Conservation (phyloP, 1,140 invertebrate genomes). For the Steinernema khuongi region DNA sequence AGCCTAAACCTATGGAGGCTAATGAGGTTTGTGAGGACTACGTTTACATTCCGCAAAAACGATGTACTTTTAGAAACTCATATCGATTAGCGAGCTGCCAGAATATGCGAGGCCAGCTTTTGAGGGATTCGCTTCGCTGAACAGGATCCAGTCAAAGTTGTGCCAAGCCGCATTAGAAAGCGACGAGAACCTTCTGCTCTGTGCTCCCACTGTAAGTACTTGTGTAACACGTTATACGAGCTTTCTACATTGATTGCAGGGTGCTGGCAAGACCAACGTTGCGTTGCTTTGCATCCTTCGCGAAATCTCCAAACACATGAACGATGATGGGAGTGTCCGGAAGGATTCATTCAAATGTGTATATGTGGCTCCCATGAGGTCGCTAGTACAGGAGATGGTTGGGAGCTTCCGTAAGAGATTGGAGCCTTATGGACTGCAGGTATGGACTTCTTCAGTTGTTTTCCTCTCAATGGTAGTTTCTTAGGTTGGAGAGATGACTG, state of each 20-base stretch:
- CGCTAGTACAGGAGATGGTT: constrained; percentile 98
- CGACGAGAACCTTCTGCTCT: constrained; percentile 92
- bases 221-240: constrained; percentile 19
- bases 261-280: constrained; percentile 98
- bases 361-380: constrained; percentile 96
- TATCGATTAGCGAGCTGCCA: constrained; percentile 82
- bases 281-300: constrained; percentile 88
- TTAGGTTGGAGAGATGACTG: constrained; percentile 91
- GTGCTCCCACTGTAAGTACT: constrained; percentile 78
- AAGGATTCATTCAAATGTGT: constrained; percentile 96
- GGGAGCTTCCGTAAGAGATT: constrained; percentile 67
- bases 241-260: constrained; percentile 60
- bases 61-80: constrained; percentile 48
- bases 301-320: constrained; percentile 96
- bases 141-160: constrained; percentile 87
- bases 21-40: constrained; percentile 67
- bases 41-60: not conserved
- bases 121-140: constrained; percentile 91
- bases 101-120: constrained; percentile 96
- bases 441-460: not conserved
- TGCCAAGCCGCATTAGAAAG: constrained; percentile 79
- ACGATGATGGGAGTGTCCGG: constrained; percentile 84
- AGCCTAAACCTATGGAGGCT: constrained; percentile 83
- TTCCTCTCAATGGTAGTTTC: constrained; percentile 67
- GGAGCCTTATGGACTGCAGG: constrained; percentile 47